phyloP scores from a whole-genome alignment of 2,797 vertebrate genomes.

The Euphonia xanthogaster region DNA sequence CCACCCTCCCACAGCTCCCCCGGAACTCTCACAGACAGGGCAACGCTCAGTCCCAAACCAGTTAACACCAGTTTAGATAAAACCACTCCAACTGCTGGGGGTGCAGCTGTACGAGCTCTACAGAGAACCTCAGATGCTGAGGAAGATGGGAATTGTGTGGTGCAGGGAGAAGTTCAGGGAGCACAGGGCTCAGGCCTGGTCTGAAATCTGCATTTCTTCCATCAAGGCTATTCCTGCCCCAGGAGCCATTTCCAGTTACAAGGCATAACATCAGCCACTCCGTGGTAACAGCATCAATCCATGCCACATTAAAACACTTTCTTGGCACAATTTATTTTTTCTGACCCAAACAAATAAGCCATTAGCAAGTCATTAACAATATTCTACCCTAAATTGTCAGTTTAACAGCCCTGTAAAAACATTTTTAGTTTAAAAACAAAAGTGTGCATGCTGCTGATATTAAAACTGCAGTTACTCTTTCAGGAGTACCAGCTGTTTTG shows the following conservation, averaged over 20 bases:
- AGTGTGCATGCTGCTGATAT: slow-evolving; percentile 50
- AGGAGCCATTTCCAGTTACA: slow-evolving; percentile 40
- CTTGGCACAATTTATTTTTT: slow-evolving; percentile 71
- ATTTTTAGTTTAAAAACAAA: slow-evolving; percentile 54
- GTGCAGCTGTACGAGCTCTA: background rate
- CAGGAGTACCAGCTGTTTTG: slow-evolving; percentile 29
- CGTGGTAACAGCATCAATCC: slow-evolving; percentile 44
- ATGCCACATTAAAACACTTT: slow-evolving; percentile 61
- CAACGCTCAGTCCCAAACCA: background rate
- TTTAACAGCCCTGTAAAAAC: slow-evolving; percentile 63
- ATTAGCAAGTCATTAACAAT: slow-evolving; percentile 66
- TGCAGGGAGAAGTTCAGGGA: background rate
- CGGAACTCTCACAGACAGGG: background rate
- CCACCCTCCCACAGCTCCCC: background rate
- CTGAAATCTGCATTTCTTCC: background rate
- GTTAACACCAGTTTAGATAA: background rate
- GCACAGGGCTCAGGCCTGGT: background rate
- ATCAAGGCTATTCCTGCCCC: slow-evolving; percentile 1
- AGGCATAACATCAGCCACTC: background rate
- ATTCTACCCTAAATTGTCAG: slow-evolving; percentile 65
- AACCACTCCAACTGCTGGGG: background rate
- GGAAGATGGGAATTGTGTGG: background rate
- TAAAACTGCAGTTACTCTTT: slow-evolving; percentile 56
- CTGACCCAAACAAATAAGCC: slow-evolving; percentile 66
- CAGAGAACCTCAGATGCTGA: slow-evolving; percentile 5